These are phyloP conservation scores for Tupaia tana DNA, from an alignment of 2,113 vertebrate genomes.

Conservation along the genomic window DNA sequence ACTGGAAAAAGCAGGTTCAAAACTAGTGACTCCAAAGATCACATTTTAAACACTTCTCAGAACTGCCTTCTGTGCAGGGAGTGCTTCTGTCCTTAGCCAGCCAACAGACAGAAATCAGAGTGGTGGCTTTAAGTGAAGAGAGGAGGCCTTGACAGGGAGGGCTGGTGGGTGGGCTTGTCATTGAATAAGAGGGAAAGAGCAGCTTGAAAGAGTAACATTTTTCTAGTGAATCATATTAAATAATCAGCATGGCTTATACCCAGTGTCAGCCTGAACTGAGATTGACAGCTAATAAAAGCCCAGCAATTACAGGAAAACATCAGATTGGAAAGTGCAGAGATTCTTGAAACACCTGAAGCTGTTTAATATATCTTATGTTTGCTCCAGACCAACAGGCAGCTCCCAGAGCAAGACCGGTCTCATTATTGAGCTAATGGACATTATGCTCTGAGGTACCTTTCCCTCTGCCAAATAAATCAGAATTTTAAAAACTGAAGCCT, in stretches of 20 bases:
- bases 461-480: constrained; percentile 75
- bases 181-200: background rate
- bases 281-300: constrained; percentile 83
- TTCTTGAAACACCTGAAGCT: constrained; percentile 66
- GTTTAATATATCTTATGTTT: constrained; percentile 76
- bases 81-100: background rate
- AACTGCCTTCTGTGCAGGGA: background rate
- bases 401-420: constrained; percentile 65
- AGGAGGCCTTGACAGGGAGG: background rate
- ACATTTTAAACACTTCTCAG: background rate
- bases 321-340: constrained; percentile 75
- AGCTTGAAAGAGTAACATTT: constrained; percentile 74
- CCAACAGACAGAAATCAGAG: background rate
- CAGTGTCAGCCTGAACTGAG: constrained; percentile 71
- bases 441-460: constrained; percentile 44
- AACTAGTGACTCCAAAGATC: background rate
- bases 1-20: background rate
- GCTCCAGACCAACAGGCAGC: constrained; percentile 73
- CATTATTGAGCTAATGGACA: constrained; percentile 72
- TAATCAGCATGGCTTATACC: constrained; percentile 69
- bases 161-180: background rate
- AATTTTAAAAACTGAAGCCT: constrained; percentile 73
- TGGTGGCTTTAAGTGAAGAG: background rate
- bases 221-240: constrained; percentile 73
- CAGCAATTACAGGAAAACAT: constrained; percentile 78